Percentiles rank a stretch among this genome's conserved stretches.
Evolutionary conservation across 2,888 invertebrate genomes (phyloP).

Genomic region (Chromoteleia sp.): DNA sequence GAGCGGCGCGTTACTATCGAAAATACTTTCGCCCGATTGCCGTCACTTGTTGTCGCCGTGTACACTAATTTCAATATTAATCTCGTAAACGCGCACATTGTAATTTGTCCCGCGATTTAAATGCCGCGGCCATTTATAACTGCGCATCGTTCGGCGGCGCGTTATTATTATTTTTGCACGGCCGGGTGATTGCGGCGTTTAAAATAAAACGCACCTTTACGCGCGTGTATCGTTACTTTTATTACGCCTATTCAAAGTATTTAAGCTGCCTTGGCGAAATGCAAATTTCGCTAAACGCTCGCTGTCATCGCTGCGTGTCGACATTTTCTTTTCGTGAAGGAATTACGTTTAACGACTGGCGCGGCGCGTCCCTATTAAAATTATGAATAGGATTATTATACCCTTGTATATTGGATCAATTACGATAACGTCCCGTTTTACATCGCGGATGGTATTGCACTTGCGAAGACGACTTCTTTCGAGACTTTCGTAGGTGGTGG

Average conservation of each 20-base stretch:
- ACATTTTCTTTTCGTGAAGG: conserved; percentile 66
- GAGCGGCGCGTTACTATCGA: not conserved
- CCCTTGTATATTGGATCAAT: conserved; percentile 73
- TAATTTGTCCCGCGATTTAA: conserved; percentile 43
- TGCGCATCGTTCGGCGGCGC: conserved; percentile 28
- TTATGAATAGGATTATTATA: conserved; percentile 74
- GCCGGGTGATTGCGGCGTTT: conserved; percentile 31
- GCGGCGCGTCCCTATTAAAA: conserved; percentile 69
- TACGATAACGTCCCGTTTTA: conserved; percentile 71
- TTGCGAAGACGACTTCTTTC: conserved; percentile 38
- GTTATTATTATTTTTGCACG: conserved; percentile 53
- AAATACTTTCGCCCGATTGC: not conserved
- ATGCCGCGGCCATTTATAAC: conserved; percentile 32
- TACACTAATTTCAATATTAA: conserved; percentile 49
- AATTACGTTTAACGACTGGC: conserved; percentile 67
- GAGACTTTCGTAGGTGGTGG: conserved; percentile 1
- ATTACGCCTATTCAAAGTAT: conserved; percentile 55
- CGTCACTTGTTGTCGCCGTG: conserved; percentile 17
- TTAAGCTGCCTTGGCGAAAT: conserved; percentile 56
- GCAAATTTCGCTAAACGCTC: conserved; percentile 64
- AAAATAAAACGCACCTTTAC: conserved; percentile 51
- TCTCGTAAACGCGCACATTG: conserved; percentile 37
- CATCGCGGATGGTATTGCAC: conserved; percentile 49
- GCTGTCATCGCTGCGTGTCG: conserved; percentile 61
- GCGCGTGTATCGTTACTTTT: conserved; percentile 60